Evolutionary conservation across 2,113 vertebrate species (phyloP).

Genomic region (Cygnus atratus): DNA sequence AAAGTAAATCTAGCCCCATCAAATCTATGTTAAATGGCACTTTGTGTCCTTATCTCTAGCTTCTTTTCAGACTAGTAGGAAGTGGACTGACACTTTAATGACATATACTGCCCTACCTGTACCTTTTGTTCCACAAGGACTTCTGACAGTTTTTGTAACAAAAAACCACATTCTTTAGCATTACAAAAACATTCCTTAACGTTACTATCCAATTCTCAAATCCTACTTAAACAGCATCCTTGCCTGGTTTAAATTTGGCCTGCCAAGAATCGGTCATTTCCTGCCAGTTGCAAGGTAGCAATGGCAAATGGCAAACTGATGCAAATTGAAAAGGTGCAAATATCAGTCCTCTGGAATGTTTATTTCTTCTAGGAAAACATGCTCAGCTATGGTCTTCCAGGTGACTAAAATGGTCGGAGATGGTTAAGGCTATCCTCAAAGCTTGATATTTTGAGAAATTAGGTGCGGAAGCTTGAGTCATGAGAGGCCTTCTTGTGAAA

Average conservation of each 20-base stretch:
- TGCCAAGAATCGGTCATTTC: background rate
- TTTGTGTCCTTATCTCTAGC: background rate
- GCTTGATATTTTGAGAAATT: background rate
- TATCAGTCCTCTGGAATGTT: background rate
- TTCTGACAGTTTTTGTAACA: background rate
- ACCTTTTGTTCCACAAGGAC: background rate
- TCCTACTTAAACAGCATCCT: background rate
- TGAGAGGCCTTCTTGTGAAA: constrained; percentile 36
- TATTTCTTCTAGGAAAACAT: constrained; percentile 6
- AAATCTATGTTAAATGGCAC: background rate
- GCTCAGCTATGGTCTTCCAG: background rate
- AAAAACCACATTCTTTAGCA: background rate
- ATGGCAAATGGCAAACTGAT: background rate
- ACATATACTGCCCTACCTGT: background rate
- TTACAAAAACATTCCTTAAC: background rate
- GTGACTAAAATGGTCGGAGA: background rate
- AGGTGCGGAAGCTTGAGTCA: constrained; percentile 5
- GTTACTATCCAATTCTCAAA: background rate
- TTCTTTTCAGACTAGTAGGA: background rate
- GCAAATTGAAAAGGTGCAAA: background rate
- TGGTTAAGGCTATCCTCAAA: background rate
- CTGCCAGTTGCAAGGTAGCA: background rate
- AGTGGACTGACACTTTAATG: background rate
- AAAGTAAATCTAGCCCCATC: background rate
- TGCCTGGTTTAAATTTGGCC: background rate